Base-by-base conservation (phyloP, 2,797 vertebrate species). In the Jordanella pulchra region DNA sequence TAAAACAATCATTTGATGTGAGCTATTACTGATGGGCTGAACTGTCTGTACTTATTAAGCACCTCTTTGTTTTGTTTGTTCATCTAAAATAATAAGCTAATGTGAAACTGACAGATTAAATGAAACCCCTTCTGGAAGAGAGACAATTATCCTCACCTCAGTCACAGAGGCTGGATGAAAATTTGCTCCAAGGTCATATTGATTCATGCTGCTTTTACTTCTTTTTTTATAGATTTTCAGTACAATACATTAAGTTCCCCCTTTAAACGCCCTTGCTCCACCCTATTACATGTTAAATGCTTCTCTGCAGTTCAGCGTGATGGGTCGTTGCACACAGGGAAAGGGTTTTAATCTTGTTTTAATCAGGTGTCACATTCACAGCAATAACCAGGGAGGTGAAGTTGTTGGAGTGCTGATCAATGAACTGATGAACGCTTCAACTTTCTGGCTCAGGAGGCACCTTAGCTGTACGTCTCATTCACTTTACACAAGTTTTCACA, bases 71-170 rank as follows among this genome's bases (percentile, higher is more conserved):
- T 28, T 48, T 27, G 35, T 35, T 10, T 13, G 1, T 35, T 18
- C 6, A 18, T 23, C 10, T 15, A 12, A 35, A 3, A 39, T 61
- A 30, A 11, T 60, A 3, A 60, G 18, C 35, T 60, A 21, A 32
- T 32, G 23, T 56, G 28, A 67, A 4, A 9, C 50, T 60, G 47
- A 48, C 15, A 72, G 80, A 84, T 83, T 60, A 86, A 88, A 91
- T 56, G 69, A 80, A 89, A 63, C 92, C 89, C 91, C 93, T 90
- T 83, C 85, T 92, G 93, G 91, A 81, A 50, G 77, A 82, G 56
- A 71, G 0, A 0, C 17, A 7, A n/a, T 10, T 3, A 4, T 48
- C 27, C 10, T 73, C 39, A 39, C 47, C 68, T 42, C 18, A 67
- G 32, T 69, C 5, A 21, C 79, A 71, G 69, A 71, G 79, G 80